Evolutionary conservation across 2,888 invertebrate genomes (phyloP), one percentile per base, ranked within the genome.

Genomic region (Rhimphoctona megacephalus): DNA sequence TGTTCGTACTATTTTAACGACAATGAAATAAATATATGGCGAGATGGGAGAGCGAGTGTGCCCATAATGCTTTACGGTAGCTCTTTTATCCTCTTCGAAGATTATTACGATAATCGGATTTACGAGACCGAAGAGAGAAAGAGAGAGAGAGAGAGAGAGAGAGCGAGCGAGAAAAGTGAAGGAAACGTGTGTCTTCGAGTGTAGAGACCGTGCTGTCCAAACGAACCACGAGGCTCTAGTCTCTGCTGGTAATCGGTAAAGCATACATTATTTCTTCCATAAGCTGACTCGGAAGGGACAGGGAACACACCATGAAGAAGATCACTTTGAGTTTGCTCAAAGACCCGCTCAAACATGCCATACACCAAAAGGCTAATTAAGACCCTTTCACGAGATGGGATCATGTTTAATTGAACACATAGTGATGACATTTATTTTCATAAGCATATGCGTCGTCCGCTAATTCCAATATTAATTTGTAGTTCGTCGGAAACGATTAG

Each of bases 81-180:
- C 84, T 76, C 66, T 70, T 85, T 64, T 49, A 74, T 78, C 81
- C 87, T 46, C 67, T 76, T 69, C 78, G 83, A 77, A 83, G 87
- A 83, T 88, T 85, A 86, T 80, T 83, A 80, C 80, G 84, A 81
- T 88, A 88, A 88, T 88, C 88, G 88, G 88, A 88, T 88, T 88
- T 85, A 76, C 85, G 83, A 54, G 66, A 81, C 54, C 17, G 36
- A 46, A 78, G 85, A 73, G 76, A 36, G 36, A 43, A 17, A 30
- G 39, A 70, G 33, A 57, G 78, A 54, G 54, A 11, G 46, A 33
- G 81, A 67, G 67, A 80, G 74, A 33, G 43, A 70, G 33, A 70
- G 57, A 57, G 43, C 22, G 52, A 36, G 80, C 49, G 69, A 80
- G 76, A 25, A 66, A 54, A 67, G 85, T 66, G 64, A 57, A 72